Conservation (phyloP, 2,113 vertebrate genomes). For the Chitala chitala region DNA sequence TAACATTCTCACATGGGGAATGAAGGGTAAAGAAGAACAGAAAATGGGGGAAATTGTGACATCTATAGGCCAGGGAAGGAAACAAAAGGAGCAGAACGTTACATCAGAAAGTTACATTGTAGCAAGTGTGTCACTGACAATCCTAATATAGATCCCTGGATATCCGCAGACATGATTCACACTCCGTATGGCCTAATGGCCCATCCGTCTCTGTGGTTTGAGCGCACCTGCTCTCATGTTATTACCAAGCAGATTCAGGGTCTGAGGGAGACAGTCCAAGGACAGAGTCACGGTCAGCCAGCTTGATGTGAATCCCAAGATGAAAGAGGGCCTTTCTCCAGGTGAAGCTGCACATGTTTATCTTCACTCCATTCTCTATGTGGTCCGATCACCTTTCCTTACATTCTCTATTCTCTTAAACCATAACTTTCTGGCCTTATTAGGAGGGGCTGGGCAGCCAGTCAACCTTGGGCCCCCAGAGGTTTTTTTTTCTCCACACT, state of each 20-base stretch:
- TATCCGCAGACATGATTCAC: neutral
- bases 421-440: no score
- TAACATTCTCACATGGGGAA: no score
- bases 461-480: no score
- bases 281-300: neutral
- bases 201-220: neutral
- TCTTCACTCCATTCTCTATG: neutral
- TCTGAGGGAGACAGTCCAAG: neutral
- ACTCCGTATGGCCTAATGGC: neutral
- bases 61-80: neutral
- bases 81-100: neutral
- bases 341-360: neutral
- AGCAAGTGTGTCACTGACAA: constrained; percentile 10
- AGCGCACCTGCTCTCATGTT: neutral
- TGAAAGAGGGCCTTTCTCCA: neutral
- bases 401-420: no score
- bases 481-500: no score
- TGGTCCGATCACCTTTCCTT: neutral
- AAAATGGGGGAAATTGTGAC: neutral
- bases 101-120: constrained; percentile 13
- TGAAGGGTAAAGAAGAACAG: neutral
- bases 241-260: no score
- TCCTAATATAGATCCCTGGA: neutral
- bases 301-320: neutral
- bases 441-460: no score